Conservation (phyloP, 1,140 invertebrate genomes). For the Matsumurasca onukii region DNA sequence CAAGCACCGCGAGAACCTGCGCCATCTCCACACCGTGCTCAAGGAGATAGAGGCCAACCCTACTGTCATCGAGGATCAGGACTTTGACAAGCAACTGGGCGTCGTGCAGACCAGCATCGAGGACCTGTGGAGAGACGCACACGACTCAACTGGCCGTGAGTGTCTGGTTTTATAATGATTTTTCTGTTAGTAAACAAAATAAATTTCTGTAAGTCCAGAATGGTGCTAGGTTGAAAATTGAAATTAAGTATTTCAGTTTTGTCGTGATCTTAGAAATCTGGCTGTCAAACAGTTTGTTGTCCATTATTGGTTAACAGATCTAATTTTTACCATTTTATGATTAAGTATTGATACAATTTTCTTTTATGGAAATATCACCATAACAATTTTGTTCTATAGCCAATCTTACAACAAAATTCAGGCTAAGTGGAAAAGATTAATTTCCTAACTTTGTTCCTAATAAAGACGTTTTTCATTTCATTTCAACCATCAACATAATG, state of each 20-base stretch:
- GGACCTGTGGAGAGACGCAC: constrained; percentile 67
- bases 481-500: background rate
- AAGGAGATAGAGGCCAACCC: constrained; percentile 70
- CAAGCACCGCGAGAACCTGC: constrained; percentile 73
- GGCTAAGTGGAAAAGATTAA: background rate
- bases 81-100: constrained; percentile 76
- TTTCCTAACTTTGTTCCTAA: background rate
- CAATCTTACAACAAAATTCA: no score
- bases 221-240: no score
- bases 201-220: no score
- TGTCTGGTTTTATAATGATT: background rate
- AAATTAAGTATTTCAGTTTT: no score
- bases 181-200: background rate
- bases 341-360: no score
- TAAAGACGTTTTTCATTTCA: background rate
- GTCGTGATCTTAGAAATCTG: no score
- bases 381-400: no score
- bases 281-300: no score
- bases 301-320: no score
- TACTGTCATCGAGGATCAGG: constrained; percentile 77
- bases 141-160: constrained; percentile 53
- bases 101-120: constrained; percentile 72
- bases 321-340: no score
- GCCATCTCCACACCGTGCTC: constrained; percentile 68
- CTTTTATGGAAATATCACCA: no score